Evolutionary conservation across 1,140 invertebrate genomes (phyloP).

Genomic region (Zaprionus ornatus): DNA sequence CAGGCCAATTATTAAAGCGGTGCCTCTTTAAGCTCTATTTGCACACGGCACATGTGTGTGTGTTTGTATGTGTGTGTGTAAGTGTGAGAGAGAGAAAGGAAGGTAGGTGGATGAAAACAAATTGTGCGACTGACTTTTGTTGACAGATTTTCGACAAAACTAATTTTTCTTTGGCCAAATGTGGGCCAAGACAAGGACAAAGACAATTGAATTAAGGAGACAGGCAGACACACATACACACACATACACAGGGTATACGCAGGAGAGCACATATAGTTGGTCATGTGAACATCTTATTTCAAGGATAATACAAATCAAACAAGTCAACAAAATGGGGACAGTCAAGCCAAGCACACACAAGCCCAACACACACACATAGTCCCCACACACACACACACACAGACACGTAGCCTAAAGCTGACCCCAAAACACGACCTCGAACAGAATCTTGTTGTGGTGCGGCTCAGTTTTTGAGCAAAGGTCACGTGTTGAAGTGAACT

Average conservation of each 20-base stretch:
- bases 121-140: slow-evolving; percentile 58
- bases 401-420: slow-evolving; percentile 20
- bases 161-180: slow-evolving; percentile 47
- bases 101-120: slow-evolving; percentile 40
- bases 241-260: neutral
- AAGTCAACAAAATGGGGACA: slow-evolving; percentile 59
- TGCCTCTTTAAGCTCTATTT: slow-evolving; percentile 27
- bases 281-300: slow-evolving; percentile 61
- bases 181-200: slow-evolving; percentile 49
- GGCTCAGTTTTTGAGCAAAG: slow-evolving; percentile 6
- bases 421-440: slow-evolving; percentile 41
- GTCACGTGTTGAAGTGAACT: neutral
- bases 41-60: slow-evolving; percentile 9
- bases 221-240: slow-evolving; percentile 55
- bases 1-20: slow-evolving; percentile 67
- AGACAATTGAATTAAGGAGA: slow-evolving; percentile 64
- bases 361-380: slow-evolving; percentile 1
- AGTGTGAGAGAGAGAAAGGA: neutral
- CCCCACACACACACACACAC: slow-evolving; percentile 3
- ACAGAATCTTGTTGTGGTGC: neutral
- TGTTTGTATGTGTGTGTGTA: neutral
- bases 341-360: slow-evolving; percentile 9
- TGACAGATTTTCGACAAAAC: slow-evolving; percentile 64
- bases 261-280: slow-evolving; percentile 24
- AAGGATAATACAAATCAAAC: slow-evolving; percentile 72